These are phyloP conservation scores for Ascidia mentula DNA, from an alignment of 23 tunicate genomes.

Conservation along the genomic window DNA sequence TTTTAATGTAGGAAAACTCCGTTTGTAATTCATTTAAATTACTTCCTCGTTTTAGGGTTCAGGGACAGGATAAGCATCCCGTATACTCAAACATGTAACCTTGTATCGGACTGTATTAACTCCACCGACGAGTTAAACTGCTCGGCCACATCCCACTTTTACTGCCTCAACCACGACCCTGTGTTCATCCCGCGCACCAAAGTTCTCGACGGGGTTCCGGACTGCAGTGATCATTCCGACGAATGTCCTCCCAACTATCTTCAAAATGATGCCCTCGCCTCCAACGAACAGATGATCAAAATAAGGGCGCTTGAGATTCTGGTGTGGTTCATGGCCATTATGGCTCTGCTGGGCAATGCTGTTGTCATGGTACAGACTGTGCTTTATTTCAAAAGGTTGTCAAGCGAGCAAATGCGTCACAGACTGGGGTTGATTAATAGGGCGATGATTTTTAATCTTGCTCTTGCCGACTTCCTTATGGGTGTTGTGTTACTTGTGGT, in stretches of 20 bases:
- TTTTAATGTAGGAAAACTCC: too few relatives aligned
- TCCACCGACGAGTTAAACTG: slow-evolving; percentile 18
- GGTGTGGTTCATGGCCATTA: slow-evolving; percentile 30
- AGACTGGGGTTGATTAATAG: slow-evolving; percentile 14
- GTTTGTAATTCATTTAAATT: background rate
- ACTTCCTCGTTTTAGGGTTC: background rate
- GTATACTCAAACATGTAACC: background rate
- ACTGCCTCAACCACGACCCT: slow-evolving; percentile 20
- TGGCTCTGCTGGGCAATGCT: slow-evolving; percentile 18
- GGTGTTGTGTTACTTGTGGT: slow-evolving; percentile 41
- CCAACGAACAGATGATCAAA: slow-evolving; percentile 22
- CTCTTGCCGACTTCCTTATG: slow-evolving; percentile 54
- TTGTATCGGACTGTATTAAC: background rate
- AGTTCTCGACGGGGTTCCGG: slow-evolving; percentile 9
- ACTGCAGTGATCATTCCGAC: slow-evolving; percentile 32
- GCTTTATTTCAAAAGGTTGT: background rate
- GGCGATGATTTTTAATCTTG: slow-evolving; percentile 32
- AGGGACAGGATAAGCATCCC: slow-evolving; percentile 7
- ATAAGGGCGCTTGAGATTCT: background rate
- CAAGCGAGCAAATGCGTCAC: background rate
- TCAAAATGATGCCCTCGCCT: background rate
- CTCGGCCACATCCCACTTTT: slow-evolving; percentile 19
- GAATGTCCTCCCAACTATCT: slow-evolving; percentile 17
- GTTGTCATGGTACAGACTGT: background rate
- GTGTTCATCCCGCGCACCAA: slow-evolving; percentile 9